Conservation (phyloP, 2,113 vertebrate genomes). For the Accipiter virgatus region DNA sequence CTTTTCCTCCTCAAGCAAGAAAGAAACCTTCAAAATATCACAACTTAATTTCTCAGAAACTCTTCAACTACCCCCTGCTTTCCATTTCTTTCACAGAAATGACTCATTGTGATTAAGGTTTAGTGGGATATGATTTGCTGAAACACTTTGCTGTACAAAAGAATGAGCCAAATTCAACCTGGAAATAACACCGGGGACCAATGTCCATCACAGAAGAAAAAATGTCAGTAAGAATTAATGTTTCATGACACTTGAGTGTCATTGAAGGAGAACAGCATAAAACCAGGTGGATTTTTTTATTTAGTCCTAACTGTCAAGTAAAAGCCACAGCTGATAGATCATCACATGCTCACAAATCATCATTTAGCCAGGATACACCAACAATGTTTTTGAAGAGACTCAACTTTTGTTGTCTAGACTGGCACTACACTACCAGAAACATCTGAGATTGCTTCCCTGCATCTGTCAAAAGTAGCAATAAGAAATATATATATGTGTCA, state of each 20-base stretch:
- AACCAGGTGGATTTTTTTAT: not conserved
- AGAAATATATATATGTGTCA: not conserved
- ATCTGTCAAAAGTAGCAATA: not conserved
- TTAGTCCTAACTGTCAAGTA: not conserved
- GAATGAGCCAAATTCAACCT: not conserved
- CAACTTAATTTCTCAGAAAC: not conserved
- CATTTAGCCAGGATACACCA: not conserved
- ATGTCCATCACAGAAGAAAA: not conserved
- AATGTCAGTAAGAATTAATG: not conserved
- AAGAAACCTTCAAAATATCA: not conserved
- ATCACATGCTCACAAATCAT: not conserved
- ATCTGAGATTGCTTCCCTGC: not conserved
- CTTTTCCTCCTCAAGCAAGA: not conserved
- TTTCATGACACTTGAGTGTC: not conserved
- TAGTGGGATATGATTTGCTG: not conserved
- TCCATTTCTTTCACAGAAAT: not conserved
- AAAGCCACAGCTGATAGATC: not conserved
- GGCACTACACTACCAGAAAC: not conserved
- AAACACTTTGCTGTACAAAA: not conserved
- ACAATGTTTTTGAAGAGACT: not conserved
- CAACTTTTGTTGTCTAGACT: not conserved
- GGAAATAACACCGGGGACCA: not conserved
- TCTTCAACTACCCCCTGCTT: not conserved
- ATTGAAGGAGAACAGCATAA: not conserved
- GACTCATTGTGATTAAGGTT: not conserved